Conservation (phyloP, 2,888 invertebrate species). For the Aphodius sticticus region DNA sequence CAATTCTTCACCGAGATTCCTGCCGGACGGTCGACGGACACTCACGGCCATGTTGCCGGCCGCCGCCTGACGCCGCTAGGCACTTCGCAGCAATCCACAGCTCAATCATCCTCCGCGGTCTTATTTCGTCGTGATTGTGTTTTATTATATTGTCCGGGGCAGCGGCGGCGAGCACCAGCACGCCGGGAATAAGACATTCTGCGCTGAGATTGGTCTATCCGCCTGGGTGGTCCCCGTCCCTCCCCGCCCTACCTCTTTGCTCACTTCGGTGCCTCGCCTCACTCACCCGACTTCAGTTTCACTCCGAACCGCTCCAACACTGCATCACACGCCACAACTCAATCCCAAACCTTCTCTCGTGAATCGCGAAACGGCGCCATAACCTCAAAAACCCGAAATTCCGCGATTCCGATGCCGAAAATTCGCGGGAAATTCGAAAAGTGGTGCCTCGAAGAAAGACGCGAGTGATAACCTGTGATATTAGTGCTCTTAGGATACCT, state of each 20-base stretch:
- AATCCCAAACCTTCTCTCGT: slow-evolving; percentile 46
- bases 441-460: neutral
- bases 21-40: neutral
- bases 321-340: slow-evolving; percentile 49
- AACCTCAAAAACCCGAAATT: neutral
- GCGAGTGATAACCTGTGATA: neutral
- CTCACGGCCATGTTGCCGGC: slow-evolving; percentile 32
- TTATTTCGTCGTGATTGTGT: slow-evolving; percentile 59
- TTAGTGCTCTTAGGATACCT: neutral
- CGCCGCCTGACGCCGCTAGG: slow-evolving; percentile 52
- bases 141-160: slow-evolving; percentile 58
- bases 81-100: slow-evolving; percentile 56
- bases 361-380: neutral
- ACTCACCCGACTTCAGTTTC: slow-evolving; percentile 52
- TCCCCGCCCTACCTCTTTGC: slow-evolving; percentile 43
- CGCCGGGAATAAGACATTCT: slow-evolving; percentile 60
- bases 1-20: no score
- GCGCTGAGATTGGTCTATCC: slow-evolving; percentile 61
- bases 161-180: neutral
- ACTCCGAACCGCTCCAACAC: slow-evolving; percentile 52
- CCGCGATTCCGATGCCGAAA: neutral
- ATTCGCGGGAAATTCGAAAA: neutral
- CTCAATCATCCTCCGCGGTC: slow-evolving; percentile 59
- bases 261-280: slow-evolving; percentile 36
- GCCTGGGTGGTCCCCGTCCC: slow-evolving; percentile 59